Evolutionary conservation across 2,113 vertebrate genomes (phyloP).

Genomic region (Formicarius rufipectus): DNA sequence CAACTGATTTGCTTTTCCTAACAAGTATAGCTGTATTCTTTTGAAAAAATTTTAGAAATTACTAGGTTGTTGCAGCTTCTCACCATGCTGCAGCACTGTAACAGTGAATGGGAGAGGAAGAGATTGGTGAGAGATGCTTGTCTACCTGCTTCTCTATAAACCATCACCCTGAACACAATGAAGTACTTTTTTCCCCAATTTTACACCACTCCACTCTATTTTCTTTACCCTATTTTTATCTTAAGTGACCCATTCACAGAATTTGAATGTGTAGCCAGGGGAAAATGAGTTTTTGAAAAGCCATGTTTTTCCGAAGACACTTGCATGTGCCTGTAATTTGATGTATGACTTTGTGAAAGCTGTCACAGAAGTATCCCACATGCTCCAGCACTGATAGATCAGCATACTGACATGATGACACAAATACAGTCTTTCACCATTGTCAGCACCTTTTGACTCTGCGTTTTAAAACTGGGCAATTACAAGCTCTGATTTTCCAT

Average conservation of each 20-base stretch:
- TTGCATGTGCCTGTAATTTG: neutral
- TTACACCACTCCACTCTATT: neutral
- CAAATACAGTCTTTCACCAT: neutral
- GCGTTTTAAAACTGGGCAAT: neutral
- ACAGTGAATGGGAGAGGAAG: neutral
- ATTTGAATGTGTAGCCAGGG: neutral
- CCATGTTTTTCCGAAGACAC: neutral
- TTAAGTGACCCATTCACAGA: neutral
- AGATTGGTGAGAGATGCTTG: neutral
- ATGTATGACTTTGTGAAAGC: slow-evolving; percentile 51
- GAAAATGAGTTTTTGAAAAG: neutral
- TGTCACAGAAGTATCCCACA: slow-evolving; percentile 33
- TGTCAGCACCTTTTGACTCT: slow-evolving; percentile 36
- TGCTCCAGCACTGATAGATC: slow-evolving; percentile 22
- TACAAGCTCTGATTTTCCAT: neutral
- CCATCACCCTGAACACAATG: neutral
- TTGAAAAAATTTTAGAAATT: neutral
- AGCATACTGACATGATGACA: slow-evolving; percentile 6
- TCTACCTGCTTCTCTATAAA: neutral
- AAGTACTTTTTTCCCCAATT: neutral
- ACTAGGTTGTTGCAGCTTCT: neutral
- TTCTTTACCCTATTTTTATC: neutral
- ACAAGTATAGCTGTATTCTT: neutral
- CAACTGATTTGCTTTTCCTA: neutral
- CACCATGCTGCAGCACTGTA: neutral